Evolutionary conservation across 2,113 vertebrate genomes (phyloP), one percentile per base, ranked within the genome.

Genomic region (Leuciscus idus): DNA sequence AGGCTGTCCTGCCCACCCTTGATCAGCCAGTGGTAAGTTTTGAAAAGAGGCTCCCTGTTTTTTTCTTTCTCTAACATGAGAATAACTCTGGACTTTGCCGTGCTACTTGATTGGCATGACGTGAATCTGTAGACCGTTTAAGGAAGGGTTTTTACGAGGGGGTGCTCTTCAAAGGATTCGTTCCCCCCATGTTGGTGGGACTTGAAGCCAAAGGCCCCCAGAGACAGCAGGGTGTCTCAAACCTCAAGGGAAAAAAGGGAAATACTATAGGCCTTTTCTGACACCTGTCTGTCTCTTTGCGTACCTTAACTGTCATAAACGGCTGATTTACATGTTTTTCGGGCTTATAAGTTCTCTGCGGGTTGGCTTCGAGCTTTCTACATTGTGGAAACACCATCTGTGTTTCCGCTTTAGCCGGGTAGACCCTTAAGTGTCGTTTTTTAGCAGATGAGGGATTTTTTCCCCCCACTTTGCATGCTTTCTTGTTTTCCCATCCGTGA

Each of bases 31-130:
- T 19, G 89, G 92, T 89, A 90, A 90, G 89, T 89, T 66, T 36
- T 90, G 15, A 92, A 92, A 91, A 90, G 91, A 85, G 81, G 88
- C 87, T 91, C 89, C 76, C 90, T 83, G 84, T 88, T 85, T 89
- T 43, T 91, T 92, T 91, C 89, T 90, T 92, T 90, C 92, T 88
- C 87, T 90, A 89, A 90, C 87, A 89, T 92, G 87, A 46, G 81
- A 93, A 87, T 92, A 94, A 93, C 90, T 93, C 91, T 87, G 94
- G 94, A 94, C 93, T 92, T 90, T 86, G 89, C 90, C 83, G 83
- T 91, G 91, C 85, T 80, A 83, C 89, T 90, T 95, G 93, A 94
- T 92, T 93, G 92, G 91, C 92, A 92, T 85, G 88, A 90, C 83
- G 68, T 78, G 28, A 83, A 75, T 85, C 72, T 89, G 52, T 66